These are phyloP conservation scores for Perca fluviatilis DNA, from an alignment of 2,113 vertebrate genomes.

Conservation along the genomic window DNA sequence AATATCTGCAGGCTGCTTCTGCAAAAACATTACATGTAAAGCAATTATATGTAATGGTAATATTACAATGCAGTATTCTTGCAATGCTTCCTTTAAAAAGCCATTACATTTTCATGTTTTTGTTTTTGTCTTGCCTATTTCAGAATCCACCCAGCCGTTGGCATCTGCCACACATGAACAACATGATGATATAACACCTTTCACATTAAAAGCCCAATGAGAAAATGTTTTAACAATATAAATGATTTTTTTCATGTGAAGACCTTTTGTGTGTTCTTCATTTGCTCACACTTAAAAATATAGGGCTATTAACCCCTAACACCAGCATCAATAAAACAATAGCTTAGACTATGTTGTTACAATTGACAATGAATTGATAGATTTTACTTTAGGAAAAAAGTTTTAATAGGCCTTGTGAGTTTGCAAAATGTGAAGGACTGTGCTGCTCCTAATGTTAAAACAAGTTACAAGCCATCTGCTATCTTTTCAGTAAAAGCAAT, in stretches of 20 bases:
- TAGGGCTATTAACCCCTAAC: neutral
- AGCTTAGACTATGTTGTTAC: no score
- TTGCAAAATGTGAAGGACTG: neutral
- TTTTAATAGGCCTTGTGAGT: neutral
- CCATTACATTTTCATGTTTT: neutral
- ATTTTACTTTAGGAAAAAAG: no score
- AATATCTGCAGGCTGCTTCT: constrained; percentile 20
- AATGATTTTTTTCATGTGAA: neutral
- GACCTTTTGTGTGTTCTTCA: neutral
- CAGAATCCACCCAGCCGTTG: no score
- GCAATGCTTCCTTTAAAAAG: neutral
- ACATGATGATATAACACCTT: neutral
- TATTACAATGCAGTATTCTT: neutral
- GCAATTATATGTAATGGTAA: constrained; percentile 8
- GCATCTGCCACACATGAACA: neutral
- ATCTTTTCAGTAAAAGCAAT: constrained; percentile 8
- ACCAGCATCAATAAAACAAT: neutral
- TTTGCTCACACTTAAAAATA: neutral
- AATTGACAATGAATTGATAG: no score
- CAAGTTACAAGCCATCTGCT: neutral
- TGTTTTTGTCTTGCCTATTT: neutral
- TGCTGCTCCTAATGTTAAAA: neutral
- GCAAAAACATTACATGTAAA: constrained; percentile 14
- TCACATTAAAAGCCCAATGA: neutral
- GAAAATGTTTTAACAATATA: neutral